Base-by-base conservation (phyloP, 2,113 vertebrate genomes). In the Suncus etruscus region DNA sequence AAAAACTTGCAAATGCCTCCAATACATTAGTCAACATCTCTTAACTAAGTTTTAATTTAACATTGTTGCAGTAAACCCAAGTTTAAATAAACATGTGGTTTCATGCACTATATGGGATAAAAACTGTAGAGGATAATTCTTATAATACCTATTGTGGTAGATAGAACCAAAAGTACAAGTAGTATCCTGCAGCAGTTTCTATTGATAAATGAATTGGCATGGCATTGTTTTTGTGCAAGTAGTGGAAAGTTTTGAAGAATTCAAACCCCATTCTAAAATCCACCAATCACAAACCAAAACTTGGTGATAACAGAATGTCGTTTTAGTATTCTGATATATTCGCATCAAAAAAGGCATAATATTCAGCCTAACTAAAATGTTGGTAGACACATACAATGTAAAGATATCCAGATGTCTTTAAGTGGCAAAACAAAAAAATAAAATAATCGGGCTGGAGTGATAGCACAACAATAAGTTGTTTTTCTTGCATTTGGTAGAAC, bases 11-110 rank as follows among this genome's bases (percentile, higher is more conserved):
- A 50, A 58, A 75, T 15, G 48, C 27, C 27, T 66, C 18, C 65
- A 29, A 66, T 66, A 7, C 11, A 29, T 66, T 66, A 29, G 27
- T 27, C 27, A 66, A 66, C n/a, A 66, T 66, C 8, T 66, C 27
- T 66, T 65, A 65, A 50, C 32, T 82, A 92, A 87, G 29, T 9
- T 29, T 47, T 76, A 16, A 68, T 61, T 50, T 7, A 83, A 92
- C 66, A 31, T 20, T 75, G 24, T 20, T 74, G n/a, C 7, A 80
- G 45, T 65, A 24, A 79, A 78, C 24, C 39, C 68, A 29, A 9
- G 16, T 51, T 14, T 54, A 54, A 6, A 11, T 54, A 11, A 58
- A 32, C 10, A 20, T 65, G 51, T 22, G 8, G 22, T 73, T 85
- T 70, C 9, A 6, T 51, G 45, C 39, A 63, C 31, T 70, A 9